Evolutionary conservation across 2,797 vertebrate species (phyloP), one percentile per base, ranked within the genome.

Genomic region (Cryptoprocta ferox): DNA sequence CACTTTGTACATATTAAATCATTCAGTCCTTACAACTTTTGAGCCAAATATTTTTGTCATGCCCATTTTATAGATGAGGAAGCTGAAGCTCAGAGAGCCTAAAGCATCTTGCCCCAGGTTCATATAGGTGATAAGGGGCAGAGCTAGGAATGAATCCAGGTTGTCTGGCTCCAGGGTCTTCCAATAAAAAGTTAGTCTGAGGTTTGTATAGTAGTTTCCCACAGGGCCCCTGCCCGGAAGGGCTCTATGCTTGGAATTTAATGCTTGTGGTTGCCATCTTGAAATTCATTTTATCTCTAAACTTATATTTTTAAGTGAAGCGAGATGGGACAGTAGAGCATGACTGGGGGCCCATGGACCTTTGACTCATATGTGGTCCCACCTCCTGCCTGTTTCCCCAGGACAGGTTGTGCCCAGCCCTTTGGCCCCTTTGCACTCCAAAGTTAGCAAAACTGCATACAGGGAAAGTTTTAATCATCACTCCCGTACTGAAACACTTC

Each of bases 21-120:
- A 32, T 89, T 78, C 65, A 71, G 39, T 63, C 42, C 66, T 89
- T 81, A 42, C 16, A 80, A 50, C 37, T 85, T 80, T 70, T 45
- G 53, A 82, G 35, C 75, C 75, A 82, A 83, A 42, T 88, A 26
- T 68, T 61, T 21, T 35, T 39, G 2, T 50, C 61, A 12, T 28
- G 9, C 32, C 19, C 42, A 4, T 80, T 89, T 76, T 78, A 78
- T 18, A 81, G 73, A 66, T 48, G 42, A 95, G 61, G 21, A 48
- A 80, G 89, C 71, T 35, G 21, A 96, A 76, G 37, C 61, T 68
- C 3, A 35, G 28, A 80, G 24, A 87, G 28, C 30, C 75, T 81
- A 7, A 78, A 37, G 19, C 7, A 5, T 37, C 56, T 66, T 89
- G 35, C n/a, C 53, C 6, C 1, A 48, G 45, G 18, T 61, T 73